Percentiles rank a stretch among this genome's conserved stretches.
phyloP scores from a whole-genome alignment of 1,140 invertebrate genomes.

The Megathymus violae region DNA sequence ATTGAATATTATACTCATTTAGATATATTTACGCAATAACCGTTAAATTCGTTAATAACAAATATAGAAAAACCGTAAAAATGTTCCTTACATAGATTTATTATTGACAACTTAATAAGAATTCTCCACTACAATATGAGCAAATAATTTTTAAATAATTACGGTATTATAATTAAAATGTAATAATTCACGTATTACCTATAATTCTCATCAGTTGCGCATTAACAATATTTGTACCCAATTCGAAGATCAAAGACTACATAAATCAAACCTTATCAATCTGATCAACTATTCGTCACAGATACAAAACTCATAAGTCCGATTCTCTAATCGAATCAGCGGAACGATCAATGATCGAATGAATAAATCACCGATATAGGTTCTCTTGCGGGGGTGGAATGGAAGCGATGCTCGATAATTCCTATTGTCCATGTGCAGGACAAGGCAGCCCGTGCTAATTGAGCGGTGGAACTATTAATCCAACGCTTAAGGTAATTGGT shows the following conservation, averaged over 20 bases:
- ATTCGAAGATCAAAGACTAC: not conserved
- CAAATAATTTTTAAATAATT: too few species aligned
- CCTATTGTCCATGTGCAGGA: conserved; percentile 63
- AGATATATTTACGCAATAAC: too few species aligned
- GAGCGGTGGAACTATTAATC: conserved; percentile 46
- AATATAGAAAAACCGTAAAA: too few species aligned
- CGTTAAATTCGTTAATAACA: too few species aligned
- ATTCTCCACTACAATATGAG: too few species aligned
- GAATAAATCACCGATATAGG: conserved; percentile 54
- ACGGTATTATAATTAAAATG: too few species aligned
- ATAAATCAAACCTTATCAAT: conserved; percentile 21
- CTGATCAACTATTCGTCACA: conserved; percentile 17
- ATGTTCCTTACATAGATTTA: too few species aligned
- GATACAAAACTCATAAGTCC: conserved; percentile 21
- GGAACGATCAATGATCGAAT: conserved; percentile 33
- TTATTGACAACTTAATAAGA: too few species aligned
- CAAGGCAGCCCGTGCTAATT: conserved; percentile 24
- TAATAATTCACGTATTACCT: too few species aligned
- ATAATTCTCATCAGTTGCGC: not conserved
- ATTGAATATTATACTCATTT: too few species aligned
- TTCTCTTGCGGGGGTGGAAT: conserved; percentile 43
- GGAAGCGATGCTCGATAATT: conserved; percentile 61
- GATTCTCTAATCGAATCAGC: conserved; percentile 17
- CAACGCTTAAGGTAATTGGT: conserved; percentile 49
- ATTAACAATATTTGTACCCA: not conserved